phyloP scores from a whole-genome alignment of 2,888 invertebrate species.

The Tetropium fuscum region DNA sequence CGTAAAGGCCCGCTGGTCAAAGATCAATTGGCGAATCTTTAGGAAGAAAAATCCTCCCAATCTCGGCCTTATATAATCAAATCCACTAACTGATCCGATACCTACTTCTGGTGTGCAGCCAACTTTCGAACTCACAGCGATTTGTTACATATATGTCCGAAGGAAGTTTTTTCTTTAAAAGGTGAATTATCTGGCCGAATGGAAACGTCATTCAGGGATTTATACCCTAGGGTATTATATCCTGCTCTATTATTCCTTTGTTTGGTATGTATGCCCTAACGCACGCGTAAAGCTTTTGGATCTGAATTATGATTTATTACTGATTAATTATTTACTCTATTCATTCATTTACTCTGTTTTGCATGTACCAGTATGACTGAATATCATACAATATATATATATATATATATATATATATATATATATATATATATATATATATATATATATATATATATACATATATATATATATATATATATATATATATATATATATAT shows the following conservation, averaged over 20 bases:
- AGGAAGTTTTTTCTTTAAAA: slow-evolving; percentile 20
- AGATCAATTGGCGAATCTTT: slow-evolving; percentile 12
- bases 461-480: too few relatives aligned
- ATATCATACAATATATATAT: too few relatives aligned
- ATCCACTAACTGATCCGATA: slow-evolving; percentile 33
- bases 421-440: too few relatives aligned
- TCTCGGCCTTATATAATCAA: slow-evolving; percentile 37
- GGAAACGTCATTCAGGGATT: slow-evolving; percentile 36
- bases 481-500: too few relatives aligned
- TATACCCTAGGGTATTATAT: slow-evolving; percentile 28
- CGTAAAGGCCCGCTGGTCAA: neutral
- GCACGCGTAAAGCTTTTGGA: too few relatives aligned
- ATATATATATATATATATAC: too few relatives aligned
- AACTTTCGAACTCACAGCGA: slow-evolving; percentile 32
- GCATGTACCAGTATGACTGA: too few relatives aligned
- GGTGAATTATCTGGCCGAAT: slow-evolving; percentile 36
- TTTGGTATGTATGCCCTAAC: too few relatives aligned
- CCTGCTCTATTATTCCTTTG: slow-evolving; percentile 10
- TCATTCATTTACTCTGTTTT: too few relatives aligned
- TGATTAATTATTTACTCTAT: too few relatives aligned
- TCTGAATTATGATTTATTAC: too few relatives aligned
- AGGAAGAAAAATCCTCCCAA: slow-evolving; percentile 30
- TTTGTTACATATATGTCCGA: slow-evolving; percentile 36
- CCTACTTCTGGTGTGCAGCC: slow-evolving; percentile 31
- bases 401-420: too few relatives aligned